These are phyloP conservation scores for Diaphora mendica DNA, from an alignment of 2,888 invertebrate species.

Conservation along the genomic window DNA sequence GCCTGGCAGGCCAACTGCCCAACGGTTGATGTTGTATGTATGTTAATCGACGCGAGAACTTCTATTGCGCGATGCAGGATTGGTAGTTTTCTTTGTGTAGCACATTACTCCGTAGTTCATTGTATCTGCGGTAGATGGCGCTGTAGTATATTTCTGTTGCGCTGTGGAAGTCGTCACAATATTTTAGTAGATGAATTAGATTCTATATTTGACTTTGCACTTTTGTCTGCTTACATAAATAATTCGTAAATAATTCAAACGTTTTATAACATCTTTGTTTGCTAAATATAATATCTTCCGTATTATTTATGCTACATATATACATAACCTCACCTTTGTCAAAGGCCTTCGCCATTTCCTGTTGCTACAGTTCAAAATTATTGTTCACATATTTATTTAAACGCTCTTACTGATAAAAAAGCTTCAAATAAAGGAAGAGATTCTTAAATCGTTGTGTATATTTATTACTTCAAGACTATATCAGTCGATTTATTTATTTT, in stretches of 20 bases:
- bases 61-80: too few species aligned
- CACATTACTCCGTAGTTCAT: too few species aligned
- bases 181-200: neutral
- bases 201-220: neutral
- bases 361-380: constrained; percentile 6
- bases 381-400: constrained; percentile 4
- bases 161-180: too few species aligned
- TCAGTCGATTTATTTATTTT: neutral
- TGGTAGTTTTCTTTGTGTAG: too few species aligned
- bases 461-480: neutral
- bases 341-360: constrained; percentile 19
- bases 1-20: too few species aligned
- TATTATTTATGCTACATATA: constrained; percentile 11
- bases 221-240: neutral
- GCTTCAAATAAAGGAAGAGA: neutral
- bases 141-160: too few species aligned
- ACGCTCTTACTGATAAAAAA: neutral
- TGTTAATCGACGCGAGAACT: too few species aligned
- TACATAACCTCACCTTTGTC: constrained; percentile 26
- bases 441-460: neutral
- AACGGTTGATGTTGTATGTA: too few species aligned
- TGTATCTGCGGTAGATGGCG: too few species aligned
- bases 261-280: constrained; percentile 2
- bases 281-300: constrained; percentile 18
- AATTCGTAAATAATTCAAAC: constrained; percentile 3